Evolutionary conservation across 2,797 vertebrate species (phyloP), one percentile per base, ranked within the genome.

Genomic region (Danio choprae): DNA sequence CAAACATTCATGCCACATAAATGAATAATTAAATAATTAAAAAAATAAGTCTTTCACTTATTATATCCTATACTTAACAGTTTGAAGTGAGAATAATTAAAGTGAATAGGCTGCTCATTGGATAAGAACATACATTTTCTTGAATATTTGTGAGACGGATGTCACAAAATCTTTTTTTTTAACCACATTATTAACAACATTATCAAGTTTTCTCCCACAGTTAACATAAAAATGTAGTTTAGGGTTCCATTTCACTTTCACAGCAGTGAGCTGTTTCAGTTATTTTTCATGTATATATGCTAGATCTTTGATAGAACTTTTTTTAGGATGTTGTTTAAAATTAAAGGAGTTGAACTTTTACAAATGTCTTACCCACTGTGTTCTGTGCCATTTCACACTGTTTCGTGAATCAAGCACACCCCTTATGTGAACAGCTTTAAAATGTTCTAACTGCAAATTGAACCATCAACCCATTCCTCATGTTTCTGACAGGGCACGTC

Each of bases 401-500:
- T 55, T 41, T 62, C 44, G 18, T 4, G 41, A 29, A 55, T 55
- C 18, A 55, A 40, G 51, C 29, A 40, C 50, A 53, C 3, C 11
- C 55, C 68, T 71, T 55, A 50, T 13, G 22, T 59, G n/a, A 50
- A 18, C 2, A 2, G n/a, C 18, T 59, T 59, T 2, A 10, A 56
- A 46, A 22, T 77, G 53, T 69, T 40, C 18, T 69, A 68, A 22
- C 29, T 68, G 43, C 40, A 69, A 69, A 59, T 69, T 58, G 60
- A 78, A 78, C 29, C 44, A 48, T 78, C 64, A 69, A 59, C 29
- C 50, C 16, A 11, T 46, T 56, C 16, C 2, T 75, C 8, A 29
- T 63, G 73, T 40, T 40, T 56, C 55, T 69, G 76, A 60, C 22
- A 69, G 53, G n/a, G 22, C 43, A 78, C 0, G 12, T 1, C 53